Base-by-base conservation (phyloP, 2,888 invertebrate species). In the Chironomus tentans region DNA sequence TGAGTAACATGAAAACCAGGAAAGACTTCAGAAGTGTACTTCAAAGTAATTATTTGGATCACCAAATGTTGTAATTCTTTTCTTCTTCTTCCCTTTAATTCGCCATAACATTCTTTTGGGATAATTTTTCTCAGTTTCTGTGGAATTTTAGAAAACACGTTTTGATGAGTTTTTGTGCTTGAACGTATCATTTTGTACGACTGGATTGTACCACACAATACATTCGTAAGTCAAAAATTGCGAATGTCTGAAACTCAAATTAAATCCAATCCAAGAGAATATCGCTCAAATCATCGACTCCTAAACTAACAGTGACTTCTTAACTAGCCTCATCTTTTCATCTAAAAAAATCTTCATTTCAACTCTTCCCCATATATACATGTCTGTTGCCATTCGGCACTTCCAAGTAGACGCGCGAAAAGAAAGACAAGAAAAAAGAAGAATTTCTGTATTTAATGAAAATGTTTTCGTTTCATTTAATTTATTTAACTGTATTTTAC, bases 381-480 rank as follows among this genome's bases (percentile, higher is more conserved):
- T 38, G 38, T 38, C 38, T 38, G 38, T 50, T n/a, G 15, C 50
- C 50, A 50, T 50, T 50, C 50, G 50, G 15, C 15, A 15, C 56
- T 56, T 56, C 15, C 56, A 56, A 10, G 38, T 38, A 38, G 38
- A 56, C 24, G 21, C 65, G 65, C 65, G 12, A 65, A 24, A 21
- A 65, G 21, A 21, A 65, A 24, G 65, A 65, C 6, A 65, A 65
- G 24, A 65, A 65, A 21, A 65, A 24, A 65, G 21, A 24, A 24
- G 65, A 65, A 65, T 65, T 65, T 24, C 24, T 21, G 65, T 22
- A 47, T 68, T 74, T 74, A 74, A 74, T 74, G 68, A 48, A 74
- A 74, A 74, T 74, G 74, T 74, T 74, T 74, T 74, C 74, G n/a
- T 74, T 74, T 74, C 74, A 74, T 74, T 74, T 74, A 74, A 74